A percentile compares a stretch with the other conserved stretches of the same genome.
phyloP scores from a whole-genome alignment of 37 sponge, comb jelly and placozoan genomes.

The Cladorhizidae sp. region DNA sequence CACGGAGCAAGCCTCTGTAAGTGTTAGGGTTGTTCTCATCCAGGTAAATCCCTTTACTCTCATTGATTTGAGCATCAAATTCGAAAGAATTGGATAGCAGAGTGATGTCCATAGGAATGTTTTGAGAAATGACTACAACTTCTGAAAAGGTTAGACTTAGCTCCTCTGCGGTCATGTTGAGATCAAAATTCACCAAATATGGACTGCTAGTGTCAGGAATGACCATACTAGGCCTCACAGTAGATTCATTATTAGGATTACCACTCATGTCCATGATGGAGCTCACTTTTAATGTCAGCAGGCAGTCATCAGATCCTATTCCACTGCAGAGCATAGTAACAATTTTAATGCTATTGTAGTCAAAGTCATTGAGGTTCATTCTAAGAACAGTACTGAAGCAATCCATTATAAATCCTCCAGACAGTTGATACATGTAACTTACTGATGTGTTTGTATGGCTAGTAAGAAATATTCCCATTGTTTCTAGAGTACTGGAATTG shows the following conservation, averaged over 20 bases:
- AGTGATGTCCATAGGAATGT: slow-evolving; percentile 25
- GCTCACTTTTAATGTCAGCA: slow-evolving; percentile 21
- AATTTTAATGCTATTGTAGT: slow-evolving; percentile 74
- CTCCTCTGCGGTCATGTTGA: slow-evolving; percentile 74
- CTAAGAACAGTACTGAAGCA: slow-evolving; percentile 59
- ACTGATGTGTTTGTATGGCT: neutral
- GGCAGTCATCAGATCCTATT: slow-evolving; percentile 34
- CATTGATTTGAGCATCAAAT: slow-evolving; percentile 44
- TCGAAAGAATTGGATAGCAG: slow-evolving; percentile 61
- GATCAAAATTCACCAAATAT: slow-evolving; percentile 73
- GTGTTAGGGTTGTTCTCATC: slow-evolving; percentile 45
- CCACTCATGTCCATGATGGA: slow-evolving; percentile 74
- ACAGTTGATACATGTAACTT: slow-evolving; percentile 51
- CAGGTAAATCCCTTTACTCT: slow-evolving; percentile 28
- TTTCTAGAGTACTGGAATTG: slow-evolving; percentile 65
- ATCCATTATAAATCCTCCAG: slow-evolving; percentile 78
- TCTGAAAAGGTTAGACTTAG: slow-evolving; percentile 86
- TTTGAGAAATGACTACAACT: slow-evolving; percentile 14
- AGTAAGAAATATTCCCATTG: slow-evolving; percentile 37
- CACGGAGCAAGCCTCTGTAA: slow-evolving; percentile 48
- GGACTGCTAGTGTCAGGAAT: slow-evolving; percentile 66
- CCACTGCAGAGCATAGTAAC: slow-evolving; percentile 31
- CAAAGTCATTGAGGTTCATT: slow-evolving; percentile 76
- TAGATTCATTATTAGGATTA: slow-evolving; percentile 40
- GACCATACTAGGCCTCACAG: slow-evolving; percentile 4